phyloP scores from a whole-genome alignment of 2,797 vertebrate genomes.

The Iguana delicatissima region DNA sequence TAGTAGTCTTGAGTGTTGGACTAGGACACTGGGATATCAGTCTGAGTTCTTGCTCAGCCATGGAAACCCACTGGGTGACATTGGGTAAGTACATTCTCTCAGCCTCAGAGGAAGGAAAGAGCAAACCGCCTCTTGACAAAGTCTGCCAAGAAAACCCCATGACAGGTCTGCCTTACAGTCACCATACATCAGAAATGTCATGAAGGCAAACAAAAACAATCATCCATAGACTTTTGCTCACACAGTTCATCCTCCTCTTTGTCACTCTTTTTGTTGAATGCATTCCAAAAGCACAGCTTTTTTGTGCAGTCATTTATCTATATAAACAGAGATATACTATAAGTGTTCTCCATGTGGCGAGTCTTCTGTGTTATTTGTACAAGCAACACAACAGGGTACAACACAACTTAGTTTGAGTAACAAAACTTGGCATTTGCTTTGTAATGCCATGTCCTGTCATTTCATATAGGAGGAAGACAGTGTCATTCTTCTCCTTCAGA shows the following conservation, averaged over 20 bases:
- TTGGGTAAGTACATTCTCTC: too few relatives aligned
- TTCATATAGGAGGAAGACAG: constrained; percentile 79
- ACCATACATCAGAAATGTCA: too few relatives aligned
- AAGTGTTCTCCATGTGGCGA: background rate
- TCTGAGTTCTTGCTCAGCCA: too few relatives aligned
- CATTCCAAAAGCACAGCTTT: background rate
- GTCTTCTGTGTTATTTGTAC: background rate
- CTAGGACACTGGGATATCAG: too few relatives aligned
- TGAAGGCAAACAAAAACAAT: too few relatives aligned
- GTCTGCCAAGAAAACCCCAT: too few relatives aligned
- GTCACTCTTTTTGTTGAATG: background rate
- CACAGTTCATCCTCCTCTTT: background rate
- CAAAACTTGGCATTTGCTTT: background rate
- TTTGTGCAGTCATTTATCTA: background rate
- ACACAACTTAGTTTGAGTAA: background rate
- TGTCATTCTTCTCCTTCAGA: constrained; percentile 77
- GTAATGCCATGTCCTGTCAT: constrained; percentile 73
- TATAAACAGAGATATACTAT: background rate
- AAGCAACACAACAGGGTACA: background rate
- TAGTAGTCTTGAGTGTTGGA: background rate
- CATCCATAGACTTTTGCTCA: background rate
- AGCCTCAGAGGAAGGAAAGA: too few relatives aligned
- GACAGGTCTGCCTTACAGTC: too few relatives aligned
- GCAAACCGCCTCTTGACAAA: too few relatives aligned
- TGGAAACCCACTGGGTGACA: too few relatives aligned